A percentile compares a stretch with the other conserved stretches of the same genome.
phyloP scores from a whole-genome alignment of 2,888 invertebrate genomes.

The Netelia melanura region DNA sequence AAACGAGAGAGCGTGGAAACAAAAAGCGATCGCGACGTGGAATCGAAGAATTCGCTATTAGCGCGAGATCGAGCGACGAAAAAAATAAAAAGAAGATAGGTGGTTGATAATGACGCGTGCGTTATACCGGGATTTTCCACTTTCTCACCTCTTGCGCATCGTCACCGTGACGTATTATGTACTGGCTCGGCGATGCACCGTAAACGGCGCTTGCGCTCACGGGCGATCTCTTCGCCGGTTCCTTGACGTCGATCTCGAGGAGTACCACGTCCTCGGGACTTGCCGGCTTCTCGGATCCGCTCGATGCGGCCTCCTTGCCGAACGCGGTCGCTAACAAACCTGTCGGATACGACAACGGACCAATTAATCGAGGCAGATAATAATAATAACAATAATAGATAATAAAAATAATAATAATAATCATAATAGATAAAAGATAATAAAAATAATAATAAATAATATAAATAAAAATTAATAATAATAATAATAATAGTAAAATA shows the following conservation, averaged over 20 bases:
- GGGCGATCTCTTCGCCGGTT: constrained; percentile 82
- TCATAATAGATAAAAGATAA: no score
- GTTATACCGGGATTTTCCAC: constrained; percentile 51
- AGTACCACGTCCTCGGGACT: constrained; percentile 80
- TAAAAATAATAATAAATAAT: no score
- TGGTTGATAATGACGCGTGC: constrained; percentile 5
- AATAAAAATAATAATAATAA: no score
- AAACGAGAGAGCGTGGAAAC: constrained; percentile 11
- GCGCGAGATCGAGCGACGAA: not conserved
- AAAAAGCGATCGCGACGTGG: not conserved
- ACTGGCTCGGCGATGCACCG: constrained; percentile 80
- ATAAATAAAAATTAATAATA: no score
- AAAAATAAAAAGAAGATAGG: not conserved
- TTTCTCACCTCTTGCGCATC: constrained; percentile 80
- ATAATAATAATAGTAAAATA: not conserved
- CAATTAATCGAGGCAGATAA: constrained; percentile 9
- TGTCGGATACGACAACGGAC: constrained; percentile 63
- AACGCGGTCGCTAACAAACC: constrained; percentile 81
- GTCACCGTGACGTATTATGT: constrained; percentile 80
- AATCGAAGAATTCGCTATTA: not conserved
- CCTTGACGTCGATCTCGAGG: constrained; percentile 82
- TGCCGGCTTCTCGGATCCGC: constrained; percentile 72
- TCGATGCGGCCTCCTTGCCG: constrained; percentile 76
- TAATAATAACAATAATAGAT: not conserved
- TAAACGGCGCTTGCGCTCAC: constrained; percentile 78